Conservation (phyloP, 2,888 invertebrate genomes). For the Heliconius cydno region DNA sequence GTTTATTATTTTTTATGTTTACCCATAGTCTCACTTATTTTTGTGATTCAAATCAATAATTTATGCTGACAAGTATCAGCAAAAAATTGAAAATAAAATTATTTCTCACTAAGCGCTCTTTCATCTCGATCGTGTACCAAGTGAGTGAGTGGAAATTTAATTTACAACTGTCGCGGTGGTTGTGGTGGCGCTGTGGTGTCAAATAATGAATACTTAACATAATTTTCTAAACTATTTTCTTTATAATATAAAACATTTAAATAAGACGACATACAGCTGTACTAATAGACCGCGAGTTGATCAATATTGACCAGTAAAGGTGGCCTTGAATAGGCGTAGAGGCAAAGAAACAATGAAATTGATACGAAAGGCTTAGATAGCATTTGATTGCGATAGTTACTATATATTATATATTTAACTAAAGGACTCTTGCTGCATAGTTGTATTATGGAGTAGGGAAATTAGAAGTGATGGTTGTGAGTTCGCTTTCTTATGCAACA, state of each 20-base stretch:
- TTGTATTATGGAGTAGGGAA: background rate
- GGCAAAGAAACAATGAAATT: constrained; percentile 1
- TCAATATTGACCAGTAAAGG: constrained; percentile 3
- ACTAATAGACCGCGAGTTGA: constrained; percentile 5
- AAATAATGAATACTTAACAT: background rate
- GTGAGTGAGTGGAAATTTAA: too few relatives aligned
- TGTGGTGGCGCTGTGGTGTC: too few relatives aligned
- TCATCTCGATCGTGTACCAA: too few relatives aligned
- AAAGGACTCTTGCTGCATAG: background rate
- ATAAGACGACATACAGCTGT: background rate
- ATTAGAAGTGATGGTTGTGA: background rate
- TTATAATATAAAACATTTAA: background rate
- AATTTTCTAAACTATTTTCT: background rate
- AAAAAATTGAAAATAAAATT: background rate
- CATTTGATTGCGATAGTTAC: background rate
- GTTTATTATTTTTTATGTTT: too few relatives aligned
- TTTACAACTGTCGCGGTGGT: too few relatives aligned
- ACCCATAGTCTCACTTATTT: too few relatives aligned
- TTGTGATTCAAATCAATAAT: too few relatives aligned
- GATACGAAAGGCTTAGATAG: constrained; percentile 5
- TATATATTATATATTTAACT: background rate
- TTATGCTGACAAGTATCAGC: background rate
- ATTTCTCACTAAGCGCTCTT: background rate
- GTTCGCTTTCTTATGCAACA: background rate
- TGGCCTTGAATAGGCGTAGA: background rate